phyloP scores from a whole-genome alignment of 2,113 vertebrate genomes.

The Rhizomys pruinosus region DNA sequence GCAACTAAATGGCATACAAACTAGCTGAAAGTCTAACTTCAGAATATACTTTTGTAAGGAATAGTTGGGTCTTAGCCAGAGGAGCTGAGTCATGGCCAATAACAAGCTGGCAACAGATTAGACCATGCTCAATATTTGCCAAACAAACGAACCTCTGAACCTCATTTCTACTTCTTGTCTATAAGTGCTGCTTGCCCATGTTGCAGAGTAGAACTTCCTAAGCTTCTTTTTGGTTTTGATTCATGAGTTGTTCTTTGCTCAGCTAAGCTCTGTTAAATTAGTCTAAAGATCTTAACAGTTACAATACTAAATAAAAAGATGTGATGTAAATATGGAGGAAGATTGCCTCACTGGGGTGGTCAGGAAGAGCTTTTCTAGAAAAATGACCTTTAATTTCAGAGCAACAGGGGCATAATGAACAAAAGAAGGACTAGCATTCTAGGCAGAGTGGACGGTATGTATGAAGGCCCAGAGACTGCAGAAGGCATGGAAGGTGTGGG shows the following conservation, averaged over 20 bases:
- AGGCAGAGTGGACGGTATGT: neutral
- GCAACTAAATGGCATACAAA: neutral
- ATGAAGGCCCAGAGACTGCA: neutral
- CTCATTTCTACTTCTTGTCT: too few species aligned
- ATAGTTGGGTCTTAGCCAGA: neutral
- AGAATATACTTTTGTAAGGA: neutral
- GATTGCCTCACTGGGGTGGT: neutral
- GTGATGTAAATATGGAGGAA: neutral
- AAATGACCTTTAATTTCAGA: neutral
- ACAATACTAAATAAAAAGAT: neutral
- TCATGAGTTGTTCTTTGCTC: neutral
- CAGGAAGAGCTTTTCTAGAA: neutral
- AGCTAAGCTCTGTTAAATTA: neutral
- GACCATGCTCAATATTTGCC: neutral
- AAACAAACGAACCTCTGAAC: neutral
- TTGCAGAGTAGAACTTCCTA: neutral
- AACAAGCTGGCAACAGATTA: neutral
- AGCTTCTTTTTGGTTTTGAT: neutral
- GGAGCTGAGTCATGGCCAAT: neutral
- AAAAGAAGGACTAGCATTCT: neutral
- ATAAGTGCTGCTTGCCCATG: neutral
- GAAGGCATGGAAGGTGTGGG: neutral
- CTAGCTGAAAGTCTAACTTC: neutral
- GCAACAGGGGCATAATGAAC: neutral
- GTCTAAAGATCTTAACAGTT: neutral